Conservation (phyloP, 2,888 invertebrate genomes). For the Criorhina ranunculi region DNA sequence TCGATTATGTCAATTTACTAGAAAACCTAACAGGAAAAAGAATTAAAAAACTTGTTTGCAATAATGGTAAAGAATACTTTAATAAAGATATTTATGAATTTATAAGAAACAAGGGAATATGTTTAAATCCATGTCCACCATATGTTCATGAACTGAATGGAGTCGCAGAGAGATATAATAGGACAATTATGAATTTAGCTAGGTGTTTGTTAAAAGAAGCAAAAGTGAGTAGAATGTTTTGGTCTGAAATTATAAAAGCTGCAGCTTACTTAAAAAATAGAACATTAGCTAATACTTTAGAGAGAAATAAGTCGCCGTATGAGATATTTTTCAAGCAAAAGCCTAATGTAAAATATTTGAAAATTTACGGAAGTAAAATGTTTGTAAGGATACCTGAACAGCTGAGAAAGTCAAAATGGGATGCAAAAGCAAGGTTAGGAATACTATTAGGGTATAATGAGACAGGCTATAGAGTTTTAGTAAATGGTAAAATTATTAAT, state of each 20-base stretch:
- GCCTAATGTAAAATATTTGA: slow-evolving; percentile 31
- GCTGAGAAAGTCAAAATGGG: slow-evolving; percentile 42
- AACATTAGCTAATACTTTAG: slow-evolving; percentile 46
- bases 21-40: slow-evolving; percentile 22
- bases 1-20: slow-evolving; percentile 14
- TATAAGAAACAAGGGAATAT: background rate
- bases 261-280: slow-evolving; percentile 56
- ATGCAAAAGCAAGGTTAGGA: slow-evolving; percentile 28
- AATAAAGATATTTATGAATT: background rate
- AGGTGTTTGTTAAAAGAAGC: slow-evolving; percentile 2
- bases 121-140: slow-evolving; percentile 1
- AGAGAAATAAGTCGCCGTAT: slow-evolving; percentile 27
- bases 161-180: slow-evolving; percentile 45
- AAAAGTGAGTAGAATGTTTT: slow-evolving; percentile 25
- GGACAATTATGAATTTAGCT: slow-evolving; percentile 7
- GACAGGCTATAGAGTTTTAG: too few relatives aligned
- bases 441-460: slow-evolving; percentile 29
- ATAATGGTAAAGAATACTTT: slow-evolving; percentile 12
- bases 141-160: slow-evolving; percentile 43
- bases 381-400: slow-evolving; percentile 26
- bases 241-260: slow-evolving; percentile 41
- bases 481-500: too few relatives aligned
- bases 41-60: slow-evolving; percentile 8
- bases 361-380: slow-evolving; percentile 35
- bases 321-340: slow-evolving; percentile 40